Percentiles rank a stretch among this genome's conserved stretches.
These are phyloP conservation scores for Palythoa grandis DNA, from an alignment of 92 coral and sea anemone species.

Conservation along the genomic window DNA sequence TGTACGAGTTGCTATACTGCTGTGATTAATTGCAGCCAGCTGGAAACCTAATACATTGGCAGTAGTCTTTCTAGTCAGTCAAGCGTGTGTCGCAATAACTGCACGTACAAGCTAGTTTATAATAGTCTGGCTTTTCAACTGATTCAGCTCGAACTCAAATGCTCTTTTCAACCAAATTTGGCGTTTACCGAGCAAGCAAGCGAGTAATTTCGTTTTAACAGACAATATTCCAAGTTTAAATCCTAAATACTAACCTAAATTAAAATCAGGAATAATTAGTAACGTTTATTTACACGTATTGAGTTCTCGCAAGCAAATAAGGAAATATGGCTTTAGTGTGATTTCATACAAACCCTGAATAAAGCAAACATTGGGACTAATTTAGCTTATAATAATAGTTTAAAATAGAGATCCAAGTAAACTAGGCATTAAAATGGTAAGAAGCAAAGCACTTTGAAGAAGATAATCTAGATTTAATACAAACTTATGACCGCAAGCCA, in stretches of 20 bases:
- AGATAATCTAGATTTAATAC: not conserved
- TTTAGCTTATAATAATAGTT: not conserved
- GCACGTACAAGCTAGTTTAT: too few relatives aligned
- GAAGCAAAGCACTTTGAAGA: not conserved
- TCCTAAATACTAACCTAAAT: not conserved
- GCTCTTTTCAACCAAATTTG: not conserved
- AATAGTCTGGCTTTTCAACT: not conserved
- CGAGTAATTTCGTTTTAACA: not conserved
- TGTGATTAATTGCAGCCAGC: too few relatives aligned
- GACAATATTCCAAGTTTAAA: not conserved
- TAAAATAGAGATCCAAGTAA: not conserved
- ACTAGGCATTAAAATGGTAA: not conserved
- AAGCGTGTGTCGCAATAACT: too few relatives aligned
- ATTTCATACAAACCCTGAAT: constrained; percentile 2
- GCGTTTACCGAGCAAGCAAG: not conserved
- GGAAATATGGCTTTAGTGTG: not conserved
- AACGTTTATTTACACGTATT: not conserved
- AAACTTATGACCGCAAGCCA: too few relatives aligned
- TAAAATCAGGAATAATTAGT: not conserved
- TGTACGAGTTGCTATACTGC: too few relatives aligned
- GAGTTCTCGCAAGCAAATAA: not conserved
- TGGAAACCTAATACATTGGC: too few relatives aligned
- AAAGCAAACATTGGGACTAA: constrained; percentile 11
- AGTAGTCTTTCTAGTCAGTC: too few relatives aligned
- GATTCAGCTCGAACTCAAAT: not conserved